Evolutionary conservation across 2,113 vertebrate genomes (phyloP).

Genomic region (Microcebus murinus): DNA sequence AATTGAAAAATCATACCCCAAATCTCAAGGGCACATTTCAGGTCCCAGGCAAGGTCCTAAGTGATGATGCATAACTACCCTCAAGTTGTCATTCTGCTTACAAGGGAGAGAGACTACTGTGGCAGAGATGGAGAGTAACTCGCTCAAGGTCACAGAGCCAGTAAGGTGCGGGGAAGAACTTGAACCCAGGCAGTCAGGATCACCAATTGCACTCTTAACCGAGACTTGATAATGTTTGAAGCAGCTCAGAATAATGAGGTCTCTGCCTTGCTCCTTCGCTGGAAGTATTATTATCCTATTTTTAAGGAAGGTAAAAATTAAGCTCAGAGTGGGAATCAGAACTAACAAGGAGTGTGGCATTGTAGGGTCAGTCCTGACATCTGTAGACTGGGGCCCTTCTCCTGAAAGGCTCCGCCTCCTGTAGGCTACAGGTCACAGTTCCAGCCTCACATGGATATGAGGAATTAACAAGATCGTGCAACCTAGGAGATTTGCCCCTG

Average conservation of each 20-base stretch:
- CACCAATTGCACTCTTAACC: neutral
- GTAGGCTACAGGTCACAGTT: neutral
- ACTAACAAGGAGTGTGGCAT: neutral
- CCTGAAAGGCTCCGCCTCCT: neutral
- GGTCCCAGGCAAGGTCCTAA: too few species aligned
- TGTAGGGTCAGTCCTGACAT: neutral
- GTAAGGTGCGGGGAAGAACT: neutral
- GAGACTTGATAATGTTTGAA: neutral
- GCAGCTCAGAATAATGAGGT: neutral
- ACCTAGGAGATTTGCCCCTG: neutral
- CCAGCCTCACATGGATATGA: neutral
- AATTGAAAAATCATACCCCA: neutral
- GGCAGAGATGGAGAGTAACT: neutral
- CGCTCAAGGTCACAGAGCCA: neutral
- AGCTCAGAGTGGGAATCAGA: neutral
- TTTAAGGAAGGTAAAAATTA: neutral
- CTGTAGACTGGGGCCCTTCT: neutral
- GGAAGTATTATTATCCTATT: neutral
- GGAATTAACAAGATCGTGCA: neutral
- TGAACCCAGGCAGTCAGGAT: neutral
- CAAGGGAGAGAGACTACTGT: neutral
- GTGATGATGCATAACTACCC: too few species aligned
- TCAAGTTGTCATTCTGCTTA: neutral
- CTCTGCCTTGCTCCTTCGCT: neutral
- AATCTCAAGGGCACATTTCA: neutral